Evolutionary conservation across 1,140 invertebrate genomes (phyloP).

Genomic region (Capitella teleta): DNA sequence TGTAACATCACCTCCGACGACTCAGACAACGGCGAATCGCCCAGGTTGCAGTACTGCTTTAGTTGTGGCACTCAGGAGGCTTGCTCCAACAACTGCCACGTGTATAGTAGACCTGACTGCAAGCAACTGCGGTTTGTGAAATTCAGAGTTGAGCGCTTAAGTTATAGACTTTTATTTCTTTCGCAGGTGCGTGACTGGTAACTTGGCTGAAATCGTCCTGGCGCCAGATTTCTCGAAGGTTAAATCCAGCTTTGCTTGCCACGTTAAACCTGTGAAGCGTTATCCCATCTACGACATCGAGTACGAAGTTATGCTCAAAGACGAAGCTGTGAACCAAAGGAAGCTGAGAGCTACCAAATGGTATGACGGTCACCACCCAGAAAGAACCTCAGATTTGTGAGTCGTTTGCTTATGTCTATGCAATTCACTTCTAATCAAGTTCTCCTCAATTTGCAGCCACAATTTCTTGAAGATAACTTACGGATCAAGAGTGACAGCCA

Average conservation of each 20-base stretch:
- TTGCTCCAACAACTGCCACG: conserved; percentile 10
- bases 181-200: conserved; percentile 11
- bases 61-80: conserved; percentile 14
- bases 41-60: conserved; percentile 13
- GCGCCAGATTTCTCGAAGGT: conserved; percentile 4
- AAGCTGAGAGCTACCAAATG: conserved; percentile 5
- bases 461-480: conserved; percentile 12
- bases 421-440: background rate
- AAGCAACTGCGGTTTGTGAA: conserved; percentile 10
- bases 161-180: no score
- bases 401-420: background rate
- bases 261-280: conserved; percentile 8
- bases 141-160: no score
- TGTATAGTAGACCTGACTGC: conserved; percentile 10
- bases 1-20: conserved; percentile 14
- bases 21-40: conserved; percentile 14
- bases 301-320: conserved; percentile 6
- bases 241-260: conserved; percentile 8
- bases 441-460: conserved; percentile 7
- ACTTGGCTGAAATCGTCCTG: conserved; percentile 11
- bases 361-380: conserved; percentile 7
- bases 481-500: conserved; percentile 7
- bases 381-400: conserved; percentile 10
- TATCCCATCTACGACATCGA: conserved; percentile 13
- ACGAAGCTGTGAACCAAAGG: conserved; percentile 5